phyloP scores from a whole-genome alignment of 2,797 vertebrate genomes.

The Parotocinclus haroldoi region DNA sequence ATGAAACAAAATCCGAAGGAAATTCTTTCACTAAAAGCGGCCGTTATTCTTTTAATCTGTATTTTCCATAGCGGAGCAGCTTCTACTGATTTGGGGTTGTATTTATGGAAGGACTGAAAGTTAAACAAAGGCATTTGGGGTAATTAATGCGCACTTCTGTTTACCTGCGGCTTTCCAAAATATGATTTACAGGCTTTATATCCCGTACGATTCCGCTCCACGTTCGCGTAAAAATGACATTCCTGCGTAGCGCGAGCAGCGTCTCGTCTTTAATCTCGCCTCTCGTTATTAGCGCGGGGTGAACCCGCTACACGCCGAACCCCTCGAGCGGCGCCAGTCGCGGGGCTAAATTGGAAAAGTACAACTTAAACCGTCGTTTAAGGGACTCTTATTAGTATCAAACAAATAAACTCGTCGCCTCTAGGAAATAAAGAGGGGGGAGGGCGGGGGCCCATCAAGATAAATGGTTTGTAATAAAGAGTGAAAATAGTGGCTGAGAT shows the following conservation, averaged over 20 bases:
- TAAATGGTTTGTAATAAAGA: constrained; percentile 58
- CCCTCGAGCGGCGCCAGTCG: constrained; percentile 43
- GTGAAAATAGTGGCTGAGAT: constrained; percentile 40
- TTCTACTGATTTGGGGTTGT: too few species aligned
- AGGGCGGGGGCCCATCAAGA: constrained; percentile 49
- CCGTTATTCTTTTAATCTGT: too few species aligned
- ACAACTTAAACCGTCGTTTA: constrained; percentile 54
- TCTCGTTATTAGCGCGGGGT: constrained; percentile 50
- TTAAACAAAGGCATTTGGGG: too few species aligned
- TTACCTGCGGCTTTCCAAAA: too few species aligned
- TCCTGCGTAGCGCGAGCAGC: constrained; percentile 25
- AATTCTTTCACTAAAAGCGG: too few species aligned
- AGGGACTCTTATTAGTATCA: constrained; percentile 51
- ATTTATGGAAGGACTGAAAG: too few species aligned
- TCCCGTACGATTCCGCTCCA: too few species aligned
- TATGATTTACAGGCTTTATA: too few species aligned
- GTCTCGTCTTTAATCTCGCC: constrained; percentile 56
- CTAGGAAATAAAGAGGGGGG: constrained; percentile 50
- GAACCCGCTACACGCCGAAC: constrained; percentile 35
- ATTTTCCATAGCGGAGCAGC: too few species aligned
- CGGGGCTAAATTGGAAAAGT: constrained; percentile 48
- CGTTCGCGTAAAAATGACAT: too few species aligned
- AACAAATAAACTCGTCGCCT: constrained; percentile 55
- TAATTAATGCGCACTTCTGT: too few species aligned
- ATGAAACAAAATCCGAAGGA: too few species aligned